phyloP scores from a whole-genome alignment of 2,888 invertebrate species.

The Phragmatobia fuliginosa region DNA sequence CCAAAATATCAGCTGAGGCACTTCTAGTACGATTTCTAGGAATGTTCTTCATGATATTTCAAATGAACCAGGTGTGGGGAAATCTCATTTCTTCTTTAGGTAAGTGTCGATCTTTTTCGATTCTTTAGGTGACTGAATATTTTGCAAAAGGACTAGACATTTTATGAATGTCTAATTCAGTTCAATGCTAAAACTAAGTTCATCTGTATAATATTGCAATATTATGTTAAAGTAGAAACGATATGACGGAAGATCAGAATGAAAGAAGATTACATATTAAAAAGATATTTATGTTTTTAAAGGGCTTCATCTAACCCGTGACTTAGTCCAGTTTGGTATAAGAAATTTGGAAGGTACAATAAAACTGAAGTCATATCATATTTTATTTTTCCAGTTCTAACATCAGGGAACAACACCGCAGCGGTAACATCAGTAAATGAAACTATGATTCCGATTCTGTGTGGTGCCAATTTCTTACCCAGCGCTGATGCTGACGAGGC shows the following conservation, averaged over 20 bases:
- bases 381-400: constrained; percentile 66
- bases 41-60: constrained; percentile 91
- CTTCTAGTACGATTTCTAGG: constrained; percentile 90
- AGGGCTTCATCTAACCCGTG: no score
- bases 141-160: no score
- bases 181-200: no score
- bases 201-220: no score
- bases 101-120: no score
- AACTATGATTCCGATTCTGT: constrained; percentile 71
- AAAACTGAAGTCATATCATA: not conserved
- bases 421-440: constrained; percentile 76
- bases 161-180: no score
- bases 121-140: no score
- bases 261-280: no score
- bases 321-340: no score
- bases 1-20: constrained; percentile 84
- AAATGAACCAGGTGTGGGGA: constrained; percentile 90
- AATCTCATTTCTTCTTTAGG: constrained; percentile 89
- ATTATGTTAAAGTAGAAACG: no score
- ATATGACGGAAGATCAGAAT: no score
- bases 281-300: no score
- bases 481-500: constrained; percentile 76
- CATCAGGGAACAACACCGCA: constrained; percentile 76
- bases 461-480: constrained; percentile 84
- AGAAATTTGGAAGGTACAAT: not conserved